Conservation (phyloP, 2,888 invertebrate genomes). For the Elysia crispata region DNA sequence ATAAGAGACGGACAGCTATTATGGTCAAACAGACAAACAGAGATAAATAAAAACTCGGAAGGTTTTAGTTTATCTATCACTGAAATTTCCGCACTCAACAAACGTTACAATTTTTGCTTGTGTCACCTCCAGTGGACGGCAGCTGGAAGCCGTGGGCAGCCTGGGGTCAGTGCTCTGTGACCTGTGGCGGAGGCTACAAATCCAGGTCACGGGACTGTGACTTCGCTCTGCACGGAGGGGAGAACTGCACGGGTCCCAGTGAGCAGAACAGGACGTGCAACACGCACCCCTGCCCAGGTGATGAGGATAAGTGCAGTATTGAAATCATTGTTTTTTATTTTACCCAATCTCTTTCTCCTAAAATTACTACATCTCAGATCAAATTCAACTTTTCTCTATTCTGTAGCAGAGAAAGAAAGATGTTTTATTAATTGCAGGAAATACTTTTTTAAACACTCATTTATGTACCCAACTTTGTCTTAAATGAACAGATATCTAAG, state of each 20-base stretch:
- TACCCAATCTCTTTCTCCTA: no score
- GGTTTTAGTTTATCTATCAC: no score
- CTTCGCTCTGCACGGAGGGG: constrained; percentile 60
- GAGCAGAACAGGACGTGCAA: constrained; percentile 43
- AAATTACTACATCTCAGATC: no score
- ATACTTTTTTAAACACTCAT: constrained; percentile 45
- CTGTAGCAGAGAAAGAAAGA: no score
- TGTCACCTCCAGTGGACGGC: constrained; percentile 12
- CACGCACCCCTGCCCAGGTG: constrained; percentile 48
- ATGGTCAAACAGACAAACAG: no score
- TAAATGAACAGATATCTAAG: no score
- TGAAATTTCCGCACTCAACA: no score
- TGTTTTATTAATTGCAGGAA: no score
- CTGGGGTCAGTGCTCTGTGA: constrained; percentile 28
- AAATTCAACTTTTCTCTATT: no score
- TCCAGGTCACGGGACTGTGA: constrained; percentile 60
- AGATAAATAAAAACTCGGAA: no score
- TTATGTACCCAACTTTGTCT: neutral
- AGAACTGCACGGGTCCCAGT: constrained; percentile 58
- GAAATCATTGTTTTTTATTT: neutral
- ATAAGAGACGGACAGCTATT: no score
- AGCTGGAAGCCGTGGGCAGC: constrained; percentile 32
- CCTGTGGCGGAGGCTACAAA: constrained; percentile 59
- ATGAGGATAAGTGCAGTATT: neutral
- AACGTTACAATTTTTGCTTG: no score